Conservation (phyloP, 2,888 invertebrate genomes). For the Operophtera brumata region DNA sequence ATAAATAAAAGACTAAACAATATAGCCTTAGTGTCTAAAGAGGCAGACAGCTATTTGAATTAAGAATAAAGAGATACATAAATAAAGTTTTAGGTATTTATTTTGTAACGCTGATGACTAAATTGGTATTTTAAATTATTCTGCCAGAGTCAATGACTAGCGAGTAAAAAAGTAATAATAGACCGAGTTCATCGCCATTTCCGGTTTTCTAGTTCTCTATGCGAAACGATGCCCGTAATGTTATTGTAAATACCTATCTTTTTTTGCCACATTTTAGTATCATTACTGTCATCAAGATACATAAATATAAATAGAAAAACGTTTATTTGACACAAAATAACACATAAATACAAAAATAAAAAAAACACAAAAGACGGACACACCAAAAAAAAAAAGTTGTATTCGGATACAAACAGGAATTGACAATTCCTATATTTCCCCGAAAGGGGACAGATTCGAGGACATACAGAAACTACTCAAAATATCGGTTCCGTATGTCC, state of each 20-base stretch:
- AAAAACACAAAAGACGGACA: too few relatives aligned
- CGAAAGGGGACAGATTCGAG: too few relatives aligned
- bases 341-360: too few relatives aligned
- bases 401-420: too few relatives aligned
- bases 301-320: too few relatives aligned
- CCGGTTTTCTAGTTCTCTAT: slow-evolving; percentile 29
- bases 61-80: neutral
- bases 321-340: too few relatives aligned
- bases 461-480: too few relatives aligned
- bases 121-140: neutral
- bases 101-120: neutral
- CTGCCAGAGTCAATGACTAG: slow-evolving; percentile 14
- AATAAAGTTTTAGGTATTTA: neutral
- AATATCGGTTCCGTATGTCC: too few relatives aligned
- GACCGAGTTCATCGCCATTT: slow-evolving; percentile 29
- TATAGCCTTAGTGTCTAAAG: too few relatives aligned
- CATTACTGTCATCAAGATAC: neutral
- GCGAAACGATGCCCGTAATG: slow-evolving; percentile 5
- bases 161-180: slow-evolving; percentile 26
- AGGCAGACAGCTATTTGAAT: slow-evolving; percentile 6
- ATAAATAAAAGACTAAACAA: too few relatives aligned
- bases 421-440: too few relatives aligned
- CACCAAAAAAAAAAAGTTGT: too few relatives aligned
- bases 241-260: slow-evolving; percentile 4
- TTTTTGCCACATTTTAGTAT: slow-evolving; percentile 4